Evolutionary conservation across 2,888 invertebrate species (phyloP).

Genomic region (Lissonota sp.): DNA sequence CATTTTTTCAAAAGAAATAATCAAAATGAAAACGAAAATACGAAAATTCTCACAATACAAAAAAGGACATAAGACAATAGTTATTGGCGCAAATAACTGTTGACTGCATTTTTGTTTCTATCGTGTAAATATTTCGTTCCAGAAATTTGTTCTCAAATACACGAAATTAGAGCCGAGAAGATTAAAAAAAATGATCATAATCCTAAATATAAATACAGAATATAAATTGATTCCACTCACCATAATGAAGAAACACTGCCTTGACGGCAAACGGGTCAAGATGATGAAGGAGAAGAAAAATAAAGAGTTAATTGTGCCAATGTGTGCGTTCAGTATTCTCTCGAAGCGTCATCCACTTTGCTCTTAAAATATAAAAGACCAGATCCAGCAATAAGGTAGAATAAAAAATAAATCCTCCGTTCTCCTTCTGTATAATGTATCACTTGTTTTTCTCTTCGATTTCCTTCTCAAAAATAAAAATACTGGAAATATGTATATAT

Average conservation of each 20-base stretch:
- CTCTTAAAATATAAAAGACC: conserved; percentile 39
- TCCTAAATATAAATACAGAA: not conserved
- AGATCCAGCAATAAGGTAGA: conserved; percentile 35
- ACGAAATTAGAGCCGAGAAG: too few species aligned
- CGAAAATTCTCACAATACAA: too few species aligned
- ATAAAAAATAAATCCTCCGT: conserved; percentile 31
- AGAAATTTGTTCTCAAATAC: too few species aligned
- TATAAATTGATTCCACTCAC: conserved; percentile 70
- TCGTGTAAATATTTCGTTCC: too few species aligned
- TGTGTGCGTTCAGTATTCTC: conserved; percentile 41
- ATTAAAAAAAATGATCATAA: conserved; percentile 9
- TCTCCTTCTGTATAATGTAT: conserved; percentile 11
- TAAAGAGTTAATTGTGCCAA: conserved; percentile 27
- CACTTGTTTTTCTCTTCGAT: conserved; percentile 11
- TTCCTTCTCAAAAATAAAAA: conserved; percentile 55
- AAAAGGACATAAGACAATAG: too few species aligned
- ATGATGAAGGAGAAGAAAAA: conserved; percentile 46
- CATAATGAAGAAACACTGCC: conserved; percentile 77
- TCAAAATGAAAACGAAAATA: too few species aligned
- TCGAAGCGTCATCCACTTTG: conserved; percentile 58
- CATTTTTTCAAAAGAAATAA: too few species aligned
- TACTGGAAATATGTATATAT: conserved; percentile 69
- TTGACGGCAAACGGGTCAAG: conserved; percentile 70
- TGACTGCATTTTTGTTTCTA: too few species aligned
- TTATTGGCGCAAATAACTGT: too few species aligned